phyloP scores from a whole-genome alignment of 2,797 vertebrate genomes.

The Dipus sagitta region DNA sequence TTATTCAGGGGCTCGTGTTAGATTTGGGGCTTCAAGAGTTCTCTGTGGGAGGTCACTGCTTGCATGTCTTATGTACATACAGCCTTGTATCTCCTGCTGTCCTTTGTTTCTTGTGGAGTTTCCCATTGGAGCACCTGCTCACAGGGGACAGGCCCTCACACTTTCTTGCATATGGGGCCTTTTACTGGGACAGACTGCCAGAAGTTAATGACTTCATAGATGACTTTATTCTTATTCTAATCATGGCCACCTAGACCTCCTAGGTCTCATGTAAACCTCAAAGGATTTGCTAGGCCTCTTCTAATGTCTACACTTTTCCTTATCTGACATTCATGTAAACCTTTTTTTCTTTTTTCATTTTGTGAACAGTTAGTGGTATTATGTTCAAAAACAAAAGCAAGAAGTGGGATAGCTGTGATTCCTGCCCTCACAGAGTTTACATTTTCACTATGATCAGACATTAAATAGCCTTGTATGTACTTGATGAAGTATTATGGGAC shows the following conservation, averaged over 20 bases:
- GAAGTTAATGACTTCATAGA: background rate
- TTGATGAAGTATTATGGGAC: background rate
- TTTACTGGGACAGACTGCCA: background rate
- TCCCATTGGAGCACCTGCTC: background rate
- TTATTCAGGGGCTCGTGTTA: background rate
- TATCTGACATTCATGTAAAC: background rate
- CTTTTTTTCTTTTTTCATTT: background rate
- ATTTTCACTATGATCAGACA: background rate
- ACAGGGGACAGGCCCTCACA: background rate
- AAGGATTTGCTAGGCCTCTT: background rate
- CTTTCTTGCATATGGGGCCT: background rate
- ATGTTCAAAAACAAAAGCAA: background rate
- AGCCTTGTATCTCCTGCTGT: background rate
- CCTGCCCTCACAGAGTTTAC: background rate
- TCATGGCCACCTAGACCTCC: background rate
- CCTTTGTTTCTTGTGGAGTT: background rate
- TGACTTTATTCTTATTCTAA: background rate
- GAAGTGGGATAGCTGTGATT: background rate
- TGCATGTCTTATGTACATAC: background rate
- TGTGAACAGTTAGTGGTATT: background rate
- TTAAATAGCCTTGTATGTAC: background rate
- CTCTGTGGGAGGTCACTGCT: background rate
- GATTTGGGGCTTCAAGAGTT: background rate
- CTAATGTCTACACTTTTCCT: background rate
- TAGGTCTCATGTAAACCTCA: background rate